Evolutionary conservation across 2,113 vertebrate species (phyloP).

Genomic region (Pogonocichla stellata): DNA sequence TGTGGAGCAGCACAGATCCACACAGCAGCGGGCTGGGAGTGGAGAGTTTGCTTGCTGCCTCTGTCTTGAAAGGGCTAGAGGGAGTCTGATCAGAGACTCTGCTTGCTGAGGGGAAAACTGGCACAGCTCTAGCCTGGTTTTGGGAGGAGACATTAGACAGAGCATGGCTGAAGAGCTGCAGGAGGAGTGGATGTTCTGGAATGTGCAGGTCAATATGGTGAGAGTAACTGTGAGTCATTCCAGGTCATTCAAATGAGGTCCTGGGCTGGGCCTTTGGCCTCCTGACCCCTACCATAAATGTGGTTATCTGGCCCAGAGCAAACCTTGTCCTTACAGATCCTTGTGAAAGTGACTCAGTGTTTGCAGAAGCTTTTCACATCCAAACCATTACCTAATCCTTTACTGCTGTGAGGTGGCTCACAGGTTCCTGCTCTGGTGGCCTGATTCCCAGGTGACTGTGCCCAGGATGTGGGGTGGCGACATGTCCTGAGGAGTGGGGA

Average conservation of each 20-base stretch:
- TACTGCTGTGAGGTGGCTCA: neutral
- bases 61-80: neutral
- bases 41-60: neutral
- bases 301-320: neutral
- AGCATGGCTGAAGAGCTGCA: neutral
- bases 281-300: neutral
- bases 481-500: neutral
- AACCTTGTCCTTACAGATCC: neutral
- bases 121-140: neutral
- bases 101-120: neutral
- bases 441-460: fast-evolving
- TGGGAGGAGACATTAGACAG: neutral
- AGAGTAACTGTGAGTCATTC: neutral
- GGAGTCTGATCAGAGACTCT: neutral
- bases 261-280: neutral
- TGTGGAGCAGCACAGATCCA: neutral
- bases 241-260: neutral
- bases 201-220: neutral
- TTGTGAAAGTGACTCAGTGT: neutral
- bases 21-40: fast-evolving
- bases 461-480: neutral
- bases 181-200: neutral
- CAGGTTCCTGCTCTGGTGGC: neutral
- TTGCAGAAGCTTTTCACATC: constrained; percentile 5
- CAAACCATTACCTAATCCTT: neutral